Evolutionary conservation across 1,140 invertebrate genomes (phyloP).

Genomic region (Ptiloglossa arizonensis): DNA sequence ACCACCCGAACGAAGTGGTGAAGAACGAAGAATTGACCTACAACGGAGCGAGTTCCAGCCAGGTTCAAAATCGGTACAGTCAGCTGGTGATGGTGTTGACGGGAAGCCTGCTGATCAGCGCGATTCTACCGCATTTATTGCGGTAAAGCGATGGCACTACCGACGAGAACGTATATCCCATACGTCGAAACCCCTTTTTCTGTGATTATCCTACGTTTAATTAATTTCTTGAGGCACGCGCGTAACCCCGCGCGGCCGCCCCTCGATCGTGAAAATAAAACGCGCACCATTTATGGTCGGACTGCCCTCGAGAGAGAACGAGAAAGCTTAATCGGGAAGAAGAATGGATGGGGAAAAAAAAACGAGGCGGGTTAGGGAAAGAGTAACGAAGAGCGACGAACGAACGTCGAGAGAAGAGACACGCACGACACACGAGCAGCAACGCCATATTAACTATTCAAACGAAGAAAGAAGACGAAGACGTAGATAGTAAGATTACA

Average conservation of each 20-base stretch:
- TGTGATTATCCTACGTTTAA: constrained; percentile 83
- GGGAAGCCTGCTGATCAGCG: constrained; percentile 70
- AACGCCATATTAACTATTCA: constrained; percentile 80
- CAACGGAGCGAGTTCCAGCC: constrained; percentile 76
- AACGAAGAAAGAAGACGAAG: constrained; percentile 59
- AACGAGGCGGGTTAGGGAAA: not conserved
- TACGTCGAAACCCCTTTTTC: constrained; percentile 79
- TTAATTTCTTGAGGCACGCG: constrained; percentile 76
- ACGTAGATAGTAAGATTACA: constrained; percentile 53
- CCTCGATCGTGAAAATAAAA: constrained; percentile 61
- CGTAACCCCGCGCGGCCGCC: constrained; percentile 55
- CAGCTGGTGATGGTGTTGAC: constrained; percentile 63
- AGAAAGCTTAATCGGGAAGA: constrained; percentile 40
- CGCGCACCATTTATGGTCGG: constrained; percentile 61
- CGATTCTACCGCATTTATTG: constrained; percentile 73
- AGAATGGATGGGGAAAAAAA: constrained; percentile 11
- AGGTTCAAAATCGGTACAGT: constrained; percentile 43
- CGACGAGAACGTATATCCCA: constrained; percentile 65
- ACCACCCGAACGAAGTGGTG: constrained; percentile 94
- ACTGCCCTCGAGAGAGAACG: constrained; percentile 63
- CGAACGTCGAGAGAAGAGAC: constrained; percentile 55
- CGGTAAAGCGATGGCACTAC: constrained; percentile 77
- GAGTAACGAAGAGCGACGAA: constrained; percentile 22
- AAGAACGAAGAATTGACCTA: constrained; percentile 95
- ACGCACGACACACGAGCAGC: constrained; percentile 63